Evolutionary conservation across 2,113 vertebrate species (phyloP), one percentile per base, ranked within the genome.

Genomic region (Mobula hypostoma): DNA sequence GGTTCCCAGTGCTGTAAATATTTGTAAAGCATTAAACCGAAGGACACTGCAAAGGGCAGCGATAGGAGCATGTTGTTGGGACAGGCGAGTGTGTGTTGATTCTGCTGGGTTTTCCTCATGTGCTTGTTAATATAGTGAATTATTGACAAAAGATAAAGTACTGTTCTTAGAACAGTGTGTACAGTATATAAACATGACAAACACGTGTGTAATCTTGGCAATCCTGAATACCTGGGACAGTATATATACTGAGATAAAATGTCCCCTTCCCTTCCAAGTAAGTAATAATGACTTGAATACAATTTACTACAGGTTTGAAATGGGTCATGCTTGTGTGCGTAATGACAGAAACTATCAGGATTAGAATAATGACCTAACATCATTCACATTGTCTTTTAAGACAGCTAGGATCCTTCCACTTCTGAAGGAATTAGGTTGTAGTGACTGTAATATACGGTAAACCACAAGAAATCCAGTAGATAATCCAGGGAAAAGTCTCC

Each of bases 11-110:
- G 85, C 4, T 7, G 85, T 90, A 66, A 90, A 61, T 90, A n/a
- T 90, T 90, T 90, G n/a, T 63, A n/a, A 66, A 66, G 58, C 85
- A 90, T 90, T 90, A n/a, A 66, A 32, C 29, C 61, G 29, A 90
- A 90, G 85, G 85, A 90, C 85, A 36, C 85, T 32, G 61, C 61
- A n/a, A 66, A 66, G 61, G 85, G 61, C 61, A 19, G 29, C 32
- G 58, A 88, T 88, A 63, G 56, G 83, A 27, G 27, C 83, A 88
- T 88, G 61, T 68, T n/a, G n/a, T 66, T 90, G 14, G 85, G 63
- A 66, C 85, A 66, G n/a, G 29, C 11, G 3, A 56, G 56, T 5
- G 83, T 63, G 24, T 88, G 85, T 90, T 90, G 85, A 66, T 61
- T 66, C 85, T 90, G n/a, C 61, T 66, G 6, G 85, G 85, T n/a